phyloP scores from a whole-genome alignment of 2,888 invertebrate genomes.

The Aromia moschata region DNA sequence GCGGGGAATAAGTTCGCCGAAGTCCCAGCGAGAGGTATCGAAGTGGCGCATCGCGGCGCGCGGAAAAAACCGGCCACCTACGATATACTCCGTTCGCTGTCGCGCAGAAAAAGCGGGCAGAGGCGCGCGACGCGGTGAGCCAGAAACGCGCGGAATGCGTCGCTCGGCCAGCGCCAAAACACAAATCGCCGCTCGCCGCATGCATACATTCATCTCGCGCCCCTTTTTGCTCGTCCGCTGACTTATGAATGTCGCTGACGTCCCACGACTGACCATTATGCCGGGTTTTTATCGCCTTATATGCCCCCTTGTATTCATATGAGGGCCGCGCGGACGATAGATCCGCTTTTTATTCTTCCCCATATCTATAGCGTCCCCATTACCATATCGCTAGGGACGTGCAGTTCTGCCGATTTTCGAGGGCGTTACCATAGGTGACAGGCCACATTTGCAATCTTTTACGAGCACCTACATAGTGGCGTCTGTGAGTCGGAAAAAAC shows the following conservation, averaged over 20 bases:
- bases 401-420: no score
- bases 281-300: conserved; percentile 49
- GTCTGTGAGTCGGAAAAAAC: no score
- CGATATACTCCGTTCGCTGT: conserved; percentile 47
- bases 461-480: no score
- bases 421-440: no score
- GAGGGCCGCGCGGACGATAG: conserved; percentile 24
- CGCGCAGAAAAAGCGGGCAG: conserved; percentile 48
- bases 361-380: no score
- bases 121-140: conserved; percentile 53
- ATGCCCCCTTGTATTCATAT: conserved; percentile 52
- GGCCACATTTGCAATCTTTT: no score
- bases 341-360: conserved; percentile 3
- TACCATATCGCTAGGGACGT: no score
- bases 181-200: conserved; percentile 60
- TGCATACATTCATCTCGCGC: conserved; percentile 60
- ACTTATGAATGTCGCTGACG: conserved; percentile 58
- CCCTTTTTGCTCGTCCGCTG: conserved; percentile 56
- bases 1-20: no score
- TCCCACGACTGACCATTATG: conserved; percentile 48
- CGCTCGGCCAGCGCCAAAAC: conserved; percentile 62
- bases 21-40: conserved; percentile 42
- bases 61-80: conserved; percentile 54
- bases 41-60: conserved; percentile 48
- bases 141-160: conserved; percentile 59